These are phyloP conservation scores for Silurus glanis DNA, from an alignment of 2,113 vertebrate species.

Conservation along the genomic window DNA sequence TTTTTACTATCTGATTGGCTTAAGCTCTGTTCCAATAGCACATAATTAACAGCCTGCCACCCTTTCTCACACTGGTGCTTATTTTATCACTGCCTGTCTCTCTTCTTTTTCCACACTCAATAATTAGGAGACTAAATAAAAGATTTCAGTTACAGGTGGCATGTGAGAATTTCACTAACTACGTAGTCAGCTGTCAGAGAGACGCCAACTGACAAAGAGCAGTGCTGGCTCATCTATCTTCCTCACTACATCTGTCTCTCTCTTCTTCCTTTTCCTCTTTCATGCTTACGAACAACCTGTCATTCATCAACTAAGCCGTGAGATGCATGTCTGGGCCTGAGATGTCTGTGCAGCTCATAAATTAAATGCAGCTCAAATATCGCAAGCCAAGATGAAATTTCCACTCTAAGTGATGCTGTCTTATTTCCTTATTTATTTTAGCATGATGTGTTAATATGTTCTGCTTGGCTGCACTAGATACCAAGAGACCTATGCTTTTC, in stretches of 20 bases:
- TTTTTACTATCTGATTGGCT: neutral
- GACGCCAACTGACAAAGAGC: conserved; percentile 2
- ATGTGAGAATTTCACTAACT: conserved; percentile 26
- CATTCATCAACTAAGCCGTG: neutral
- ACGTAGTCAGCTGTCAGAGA: conserved; percentile 6
- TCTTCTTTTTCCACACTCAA: conserved; percentile 1
- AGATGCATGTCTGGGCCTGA: neutral
- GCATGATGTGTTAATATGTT: conserved; percentile 54
- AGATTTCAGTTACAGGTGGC: conserved; percentile 6
- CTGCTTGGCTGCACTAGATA: conserved; percentile 41
- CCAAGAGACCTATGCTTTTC: conserved; percentile 48
- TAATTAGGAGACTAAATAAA: conserved; percentile 40
- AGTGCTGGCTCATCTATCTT: conserved; percentile 21
- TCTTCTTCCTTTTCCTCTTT: neutral
- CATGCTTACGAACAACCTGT: neutral
- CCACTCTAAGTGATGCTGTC: conserved; percentile 31
- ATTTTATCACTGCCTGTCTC: neutral
- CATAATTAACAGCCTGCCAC: neutral
- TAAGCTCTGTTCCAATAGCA: neutral
- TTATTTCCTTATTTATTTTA: conserved; percentile 42
- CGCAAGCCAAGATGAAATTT: neutral
- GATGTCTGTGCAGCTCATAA: neutral
- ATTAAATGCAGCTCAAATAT: neutral
- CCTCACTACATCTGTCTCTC: conserved; percentile 7
- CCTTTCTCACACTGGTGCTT: conserved; percentile 1